Base-by-base conservation (phyloP, 2,888 invertebrate species). In the Patella pellucida region DNA sequence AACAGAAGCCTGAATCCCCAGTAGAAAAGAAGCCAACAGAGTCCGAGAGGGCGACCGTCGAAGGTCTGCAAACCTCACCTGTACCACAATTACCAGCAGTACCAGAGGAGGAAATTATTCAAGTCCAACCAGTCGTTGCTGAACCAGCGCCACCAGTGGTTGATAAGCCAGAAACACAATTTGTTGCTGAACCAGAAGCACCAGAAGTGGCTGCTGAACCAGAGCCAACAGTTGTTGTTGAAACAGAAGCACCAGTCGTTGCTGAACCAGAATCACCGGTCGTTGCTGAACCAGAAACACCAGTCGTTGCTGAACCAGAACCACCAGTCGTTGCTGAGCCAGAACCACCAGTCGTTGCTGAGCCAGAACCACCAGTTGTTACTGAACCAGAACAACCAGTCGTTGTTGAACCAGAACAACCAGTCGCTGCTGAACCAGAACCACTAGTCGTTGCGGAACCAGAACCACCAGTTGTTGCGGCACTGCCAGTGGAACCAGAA, bases 61-160 rank as follows among this genome's bases (percentile, higher is more conserved):
- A 62, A 16, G 23, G 23, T 12, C 9, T 9, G 9, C 41, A 41
- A 41, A 41, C 41, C 41, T 41, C 41, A 41, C 41, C 41, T 41
- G 41, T 41, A 7, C 41, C 41, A 9, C 7, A 7, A 41, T 9
- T 41, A 41, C 41, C 41, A 0, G 9, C 4, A 4, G 72, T 62
- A 4, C 56, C 62, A 11, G 72, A 72, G 9, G 72, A 72, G 14
- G 72, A 72, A 7, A 54, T 72, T 16, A 50, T 72, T 19, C 72
- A 68, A 51, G 52, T 16, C 19, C 23, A 23, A 52, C 41, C 56
- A 67, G 67, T 72, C 5, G 41, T 31, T 54, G 23, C n/a, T 16
- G n/a, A 68, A 50, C 56, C 50, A 15, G 12, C 67, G 62, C n/a
- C 27, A 62, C 56, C 27, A 11, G 41, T 41, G 16, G 72, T 72